Evolutionary conservation across 1,140 invertebrate species (phyloP).

Genomic region (Daktulosphaira vitifoliae): DNA sequence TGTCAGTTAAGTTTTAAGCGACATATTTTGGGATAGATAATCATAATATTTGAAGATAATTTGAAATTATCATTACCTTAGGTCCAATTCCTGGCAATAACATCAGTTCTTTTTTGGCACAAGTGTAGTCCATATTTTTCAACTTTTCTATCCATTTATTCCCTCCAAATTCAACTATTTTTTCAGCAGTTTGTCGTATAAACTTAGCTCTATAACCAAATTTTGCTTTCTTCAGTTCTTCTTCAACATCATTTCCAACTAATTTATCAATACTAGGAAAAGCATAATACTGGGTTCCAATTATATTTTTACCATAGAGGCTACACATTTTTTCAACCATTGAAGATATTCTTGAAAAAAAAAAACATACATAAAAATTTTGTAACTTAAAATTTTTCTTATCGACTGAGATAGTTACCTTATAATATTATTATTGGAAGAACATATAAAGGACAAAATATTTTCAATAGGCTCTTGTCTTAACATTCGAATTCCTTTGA

Average conservation of each 20-base stretch:
- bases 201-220: conserved; percentile 91
- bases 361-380: conserved; percentile 23
- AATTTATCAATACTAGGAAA: conserved; percentile 72
- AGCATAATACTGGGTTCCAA: conserved; percentile 59
- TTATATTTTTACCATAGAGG: conserved; percentile 70
- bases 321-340: conserved; percentile 88
- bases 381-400: not conserved
- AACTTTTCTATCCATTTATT: conserved; percentile 62
- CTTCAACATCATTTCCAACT: conserved; percentile 54
- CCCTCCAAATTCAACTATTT: conserved; percentile 58
- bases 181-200: conserved; percentile 62
- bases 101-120: conserved; percentile 65
- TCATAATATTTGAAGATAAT: too few relatives aligned
- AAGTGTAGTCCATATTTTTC: conserved; percentile 56
- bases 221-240: conserved; percentile 61
- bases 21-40: too few relatives aligned
- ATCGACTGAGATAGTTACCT: conserved; percentile 50
- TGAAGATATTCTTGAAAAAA: conserved; percentile 60
- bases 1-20: too few relatives aligned
- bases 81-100: conserved; percentile 76
- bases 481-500: conserved; percentile 81
- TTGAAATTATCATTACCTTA: too few relatives aligned
- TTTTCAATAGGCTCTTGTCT: conserved; percentile 87
- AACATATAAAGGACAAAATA: conserved; percentile 93
- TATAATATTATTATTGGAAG: conserved; percentile 91